A percentile compares a stretch with the other conserved stretches of the same genome.
These are phyloP conservation scores for Apis florea DNA, from an alignment of 1,140 invertebrate genomes.

Conservation along the genomic window DNA sequence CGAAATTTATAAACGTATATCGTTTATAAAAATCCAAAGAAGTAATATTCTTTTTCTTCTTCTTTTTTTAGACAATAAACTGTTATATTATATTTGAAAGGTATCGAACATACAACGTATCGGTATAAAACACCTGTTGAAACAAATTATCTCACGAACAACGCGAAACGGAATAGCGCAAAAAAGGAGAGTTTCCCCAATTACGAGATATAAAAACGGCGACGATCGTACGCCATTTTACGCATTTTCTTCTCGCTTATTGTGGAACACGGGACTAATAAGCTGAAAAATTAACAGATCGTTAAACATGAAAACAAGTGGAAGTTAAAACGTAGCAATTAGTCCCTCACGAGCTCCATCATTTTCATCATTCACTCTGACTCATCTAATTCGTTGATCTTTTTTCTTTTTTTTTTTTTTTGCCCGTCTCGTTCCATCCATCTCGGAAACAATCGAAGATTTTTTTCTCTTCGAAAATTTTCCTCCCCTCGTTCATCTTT, in stretches of 20 bases:
- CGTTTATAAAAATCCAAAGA: too few species aligned
- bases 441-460: slow-evolving; percentile 18
- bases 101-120: too few species aligned
- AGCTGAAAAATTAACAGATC: slow-evolving; percentile 35
- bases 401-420: background rate
- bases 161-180: background rate
- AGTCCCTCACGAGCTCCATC: slow-evolving; percentile 34
- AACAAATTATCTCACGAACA: background rate
- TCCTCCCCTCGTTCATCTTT: too few species aligned
- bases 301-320: slow-evolving; percentile 44
- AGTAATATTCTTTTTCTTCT: too few species aligned
- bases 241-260: background rate
- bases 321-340: slow-evolving; percentile 54
- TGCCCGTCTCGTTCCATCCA: background rate
- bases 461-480: slow-evolving; percentile 10
- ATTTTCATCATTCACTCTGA: slow-evolving; percentile 42
- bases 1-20: too few species aligned
- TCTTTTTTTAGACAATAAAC: too few species aligned
- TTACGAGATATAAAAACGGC: background rate
- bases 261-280: slow-evolving; percentile 4
- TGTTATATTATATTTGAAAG: too few species aligned
- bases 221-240: background rate
- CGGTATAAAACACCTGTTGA: too few species aligned
- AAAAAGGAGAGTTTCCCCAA: background rate
- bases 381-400: slow-evolving; percentile 39